Percentiles rank a stretch among this genome's conserved stretches.
Evolutionary conservation across 2,797 vertebrate species (phyloP).

Genomic region (Tragelaphus oryx): DNA sequence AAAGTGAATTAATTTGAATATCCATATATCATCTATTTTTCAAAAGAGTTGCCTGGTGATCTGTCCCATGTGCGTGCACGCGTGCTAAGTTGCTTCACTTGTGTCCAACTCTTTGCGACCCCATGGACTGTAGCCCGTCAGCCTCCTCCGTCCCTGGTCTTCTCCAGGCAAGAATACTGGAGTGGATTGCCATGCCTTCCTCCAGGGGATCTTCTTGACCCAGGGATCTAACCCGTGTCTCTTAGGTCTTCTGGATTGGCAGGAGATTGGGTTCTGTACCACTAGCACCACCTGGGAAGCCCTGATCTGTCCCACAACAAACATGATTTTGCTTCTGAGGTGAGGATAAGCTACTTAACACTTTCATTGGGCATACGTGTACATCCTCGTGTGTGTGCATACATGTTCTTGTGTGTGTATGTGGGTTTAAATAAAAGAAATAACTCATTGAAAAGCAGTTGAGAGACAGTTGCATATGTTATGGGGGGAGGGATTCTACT

Average conservation of each 20-base stretch:
- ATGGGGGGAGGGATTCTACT: background rate
- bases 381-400: background rate
- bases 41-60: background rate
- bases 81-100: background rate
- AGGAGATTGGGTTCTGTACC: background rate
- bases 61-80: background rate
- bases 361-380: background rate
- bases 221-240: background rate
- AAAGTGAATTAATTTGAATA: background rate
- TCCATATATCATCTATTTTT: background rate
- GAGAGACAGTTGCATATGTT: constrained; percentile 54
- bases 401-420: background rate
- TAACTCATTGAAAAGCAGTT: background rate
- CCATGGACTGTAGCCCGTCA: background rate
- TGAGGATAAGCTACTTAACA: constrained; percentile 58
- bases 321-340: constrained; percentile 39
- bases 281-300: background rate
- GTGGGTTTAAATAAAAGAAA: constrained; percentile 14
- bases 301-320: background rate
- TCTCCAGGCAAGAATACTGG: background rate
- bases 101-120: background rate
- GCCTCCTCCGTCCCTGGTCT: background rate
- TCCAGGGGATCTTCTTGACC: background rate
- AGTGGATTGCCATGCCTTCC: background rate
- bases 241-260: background rate